A percentile compares a stretch with the other conserved stretches of the same genome.
Conservation (phyloP, 2,113 vertebrate genomes). For the Nycticryphes semicollaris region DNA sequence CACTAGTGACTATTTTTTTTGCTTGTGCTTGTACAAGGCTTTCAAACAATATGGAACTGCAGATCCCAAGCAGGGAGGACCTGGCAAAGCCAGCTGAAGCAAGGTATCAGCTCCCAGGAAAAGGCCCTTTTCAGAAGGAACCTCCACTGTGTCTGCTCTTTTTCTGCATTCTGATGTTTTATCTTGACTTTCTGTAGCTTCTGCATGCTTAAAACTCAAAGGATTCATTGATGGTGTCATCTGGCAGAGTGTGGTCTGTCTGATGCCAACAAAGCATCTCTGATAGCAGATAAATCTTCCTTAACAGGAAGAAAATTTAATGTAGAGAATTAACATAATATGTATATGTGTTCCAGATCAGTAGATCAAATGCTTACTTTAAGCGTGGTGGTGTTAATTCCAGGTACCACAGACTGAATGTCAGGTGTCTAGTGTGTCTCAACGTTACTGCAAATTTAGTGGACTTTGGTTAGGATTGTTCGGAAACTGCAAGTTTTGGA, state of each 20-base stretch:
- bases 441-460: not conserved
- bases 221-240: not conserved
- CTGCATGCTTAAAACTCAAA: not conserved
- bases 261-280: not conserved
- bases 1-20: not conserved
- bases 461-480: not conserved
- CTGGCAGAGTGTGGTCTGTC: not conserved
- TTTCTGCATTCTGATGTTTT: not conserved
- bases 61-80: not conserved
- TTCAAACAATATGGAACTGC: not conserved
- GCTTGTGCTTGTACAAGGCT: not conserved
- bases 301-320: not conserved
- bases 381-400: not conserved
- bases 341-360: not conserved
- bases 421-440: not conserved
- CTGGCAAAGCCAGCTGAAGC: not conserved
- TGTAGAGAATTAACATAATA: not conserved
- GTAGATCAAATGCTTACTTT: not conserved
- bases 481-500: not conserved
- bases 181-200: not conserved
- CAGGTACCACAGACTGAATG: not conserved
- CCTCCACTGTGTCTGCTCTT: not conserved
- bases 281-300: not conserved
- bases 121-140: not conserved
- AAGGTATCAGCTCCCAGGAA: not conserved